Base-by-base conservation (phyloP, 1,140 invertebrate genomes). In the Helicoverpa armigera region DNA sequence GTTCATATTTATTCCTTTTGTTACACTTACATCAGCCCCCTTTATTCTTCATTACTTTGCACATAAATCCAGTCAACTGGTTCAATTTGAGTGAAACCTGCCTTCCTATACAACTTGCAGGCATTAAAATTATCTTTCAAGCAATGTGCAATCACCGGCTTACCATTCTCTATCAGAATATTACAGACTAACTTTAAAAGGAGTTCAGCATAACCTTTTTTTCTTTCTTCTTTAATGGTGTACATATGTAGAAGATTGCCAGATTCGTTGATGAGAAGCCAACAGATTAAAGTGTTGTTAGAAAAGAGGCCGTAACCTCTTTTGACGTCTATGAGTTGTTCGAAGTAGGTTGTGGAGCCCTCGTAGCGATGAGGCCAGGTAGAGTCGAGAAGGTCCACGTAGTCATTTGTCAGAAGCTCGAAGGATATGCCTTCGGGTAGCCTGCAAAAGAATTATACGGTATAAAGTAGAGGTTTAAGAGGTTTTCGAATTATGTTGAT, bases 181-280 rank as follows among this genome's bases (percentile, higher is more conserved):
- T 90, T 86, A 12, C 82, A 83, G 13, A 88, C 78, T 7, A 86
- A 48, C 69, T 90, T 88, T 10, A 85, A n/a, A 2, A 89, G 53
- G 10, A 84, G 13, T 63, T 88, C 85, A 3, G 81, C 88, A 54
- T 87, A 89, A 0, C 88, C 88, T 77, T 84, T 89, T 54, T 80
- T 84, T 72, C 88, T 86, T 23, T 87, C 80, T 14, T 84, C 35
- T 56, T 87, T 82, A 72, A 85, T n/a, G 12, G 82, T 85, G 48
- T 83, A 89, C 13, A 89, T 54, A 54, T 89, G 87, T 1, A 77
- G 74, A 2, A 90, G 63, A n/a, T 80, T 69, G 10, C 89, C 88
- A 12, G 82, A 81, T 72, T 88, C 88, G 51, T 82, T 86, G 13
- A 87, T 75, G 50, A 87, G 85, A 7, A 85, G 80, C 83, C 87